phyloP scores from a whole-genome alignment of 2,888 invertebrate species.

The Arctia plantaginis region DNA sequence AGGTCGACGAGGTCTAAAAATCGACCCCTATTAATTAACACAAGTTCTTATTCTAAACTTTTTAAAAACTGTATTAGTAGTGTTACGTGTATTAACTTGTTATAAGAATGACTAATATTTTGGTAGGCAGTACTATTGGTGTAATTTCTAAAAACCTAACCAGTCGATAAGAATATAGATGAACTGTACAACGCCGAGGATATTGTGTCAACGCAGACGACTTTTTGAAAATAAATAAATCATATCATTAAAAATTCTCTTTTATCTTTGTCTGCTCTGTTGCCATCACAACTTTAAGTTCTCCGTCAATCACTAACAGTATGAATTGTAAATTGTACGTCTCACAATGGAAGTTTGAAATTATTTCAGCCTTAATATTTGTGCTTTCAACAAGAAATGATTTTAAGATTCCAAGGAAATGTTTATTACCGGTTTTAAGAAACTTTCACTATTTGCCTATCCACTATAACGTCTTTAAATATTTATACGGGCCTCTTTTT shows the following conservation, averaged over 20 bases:
- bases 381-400: background rate
- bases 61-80: too few relatives aligned
- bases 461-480: background rate
- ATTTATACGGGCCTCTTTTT: background rate
- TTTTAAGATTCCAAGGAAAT: background rate
- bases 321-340: slow-evolving; percentile 12
- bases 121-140: too few relatives aligned
- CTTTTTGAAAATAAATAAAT: slow-evolving; percentile 9
- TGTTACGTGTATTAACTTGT: too few relatives aligned
- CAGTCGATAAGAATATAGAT: too few relatives aligned
- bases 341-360: background rate
- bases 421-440: background rate
- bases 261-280: slow-evolving; percentile 10
- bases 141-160: too few relatives aligned
- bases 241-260: slow-evolving; percentile 14
- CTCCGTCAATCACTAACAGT: slow-evolving; percentile 14
- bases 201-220: background rate
- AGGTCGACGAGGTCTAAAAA: too few relatives aligned
- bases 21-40: too few relatives aligned
- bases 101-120: too few relatives aligned
- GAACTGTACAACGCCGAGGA: background rate
- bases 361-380: background rate
- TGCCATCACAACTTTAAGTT: slow-evolving; percentile 16
- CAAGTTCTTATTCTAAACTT: too few relatives aligned
- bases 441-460: background rate